phyloP scores from a whole-genome alignment of 2,113 vertebrate species.

The Monopterus albus region DNA sequence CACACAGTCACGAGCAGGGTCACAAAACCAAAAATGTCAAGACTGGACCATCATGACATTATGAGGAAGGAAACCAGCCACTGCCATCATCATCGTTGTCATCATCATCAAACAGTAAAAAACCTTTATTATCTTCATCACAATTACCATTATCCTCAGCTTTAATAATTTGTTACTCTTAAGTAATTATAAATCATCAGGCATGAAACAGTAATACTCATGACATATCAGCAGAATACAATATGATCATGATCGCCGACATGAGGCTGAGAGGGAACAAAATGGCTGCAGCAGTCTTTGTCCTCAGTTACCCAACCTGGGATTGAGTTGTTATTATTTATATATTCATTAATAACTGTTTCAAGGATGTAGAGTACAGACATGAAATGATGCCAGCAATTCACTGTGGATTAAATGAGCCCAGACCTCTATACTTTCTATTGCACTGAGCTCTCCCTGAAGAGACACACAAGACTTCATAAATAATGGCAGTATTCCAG shows the following conservation, averaged over 20 bases:
- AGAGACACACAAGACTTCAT: slow-evolving; percentile 55
- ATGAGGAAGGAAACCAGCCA: neutral
- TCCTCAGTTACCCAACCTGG: neutral
- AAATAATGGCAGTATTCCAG: slow-evolving; percentile 61
- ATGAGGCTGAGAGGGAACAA: neutral
- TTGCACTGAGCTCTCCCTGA: slow-evolving; percentile 39
- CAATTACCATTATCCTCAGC: neutral
- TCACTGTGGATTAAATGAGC: slow-evolving; percentile 35
- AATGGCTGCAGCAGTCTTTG: slow-evolving; percentile 1
- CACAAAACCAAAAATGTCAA: slow-evolving; percentile 1
- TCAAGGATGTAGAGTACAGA: slow-evolving; percentile 20
- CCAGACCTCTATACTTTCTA: slow-evolving; percentile 30
- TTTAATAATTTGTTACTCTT: neutral
- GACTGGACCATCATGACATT: neutral
- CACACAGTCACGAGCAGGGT: neutral
- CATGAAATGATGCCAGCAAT: slow-evolving; percentile 33
- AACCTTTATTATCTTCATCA: neutral
- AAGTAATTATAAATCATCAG: neutral
- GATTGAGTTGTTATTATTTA: neutral
- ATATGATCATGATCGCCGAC: neutral
- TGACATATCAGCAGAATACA: neutral
- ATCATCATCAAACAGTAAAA: neutral
- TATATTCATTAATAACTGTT: neutral
- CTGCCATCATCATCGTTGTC: neutral
- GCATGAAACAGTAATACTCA: neutral